phyloP scores from a whole-genome alignment of 2,797 vertebrate genomes.

The Novumbra hubbsi region DNA sequence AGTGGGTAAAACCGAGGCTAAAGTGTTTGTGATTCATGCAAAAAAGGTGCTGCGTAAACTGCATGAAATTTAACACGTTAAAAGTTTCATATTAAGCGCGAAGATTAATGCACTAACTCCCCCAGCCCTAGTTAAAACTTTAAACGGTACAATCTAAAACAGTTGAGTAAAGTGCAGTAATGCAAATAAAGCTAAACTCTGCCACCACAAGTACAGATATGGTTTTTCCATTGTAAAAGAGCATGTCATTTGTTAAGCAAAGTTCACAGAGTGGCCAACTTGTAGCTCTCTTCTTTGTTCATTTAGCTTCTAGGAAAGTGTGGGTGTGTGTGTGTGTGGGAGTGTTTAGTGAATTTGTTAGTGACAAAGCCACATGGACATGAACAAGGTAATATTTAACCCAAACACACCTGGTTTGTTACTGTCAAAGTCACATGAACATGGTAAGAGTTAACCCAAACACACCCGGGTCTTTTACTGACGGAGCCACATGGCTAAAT shows the following conservation, averaged over 20 bases:
- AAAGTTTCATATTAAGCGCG: too few species aligned
- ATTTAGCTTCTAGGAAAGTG: conserved; percentile 35
- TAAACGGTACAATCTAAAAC: conserved; percentile 22
- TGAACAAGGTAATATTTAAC: too few species aligned
- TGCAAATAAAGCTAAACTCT: conserved; percentile 40
- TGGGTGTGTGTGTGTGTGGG: neutral
- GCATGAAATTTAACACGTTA: too few species aligned
- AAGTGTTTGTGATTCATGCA: too few species aligned
- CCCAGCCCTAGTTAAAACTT: too few species aligned
- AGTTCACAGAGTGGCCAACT: conserved; percentile 21
- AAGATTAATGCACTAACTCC: too few species aligned
- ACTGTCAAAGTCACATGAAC: too few species aligned
- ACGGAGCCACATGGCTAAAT: neutral
- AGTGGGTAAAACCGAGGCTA: too few species aligned
- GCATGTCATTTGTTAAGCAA: conserved; percentile 54
- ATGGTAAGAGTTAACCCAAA: neutral
- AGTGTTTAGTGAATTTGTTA: too few species aligned
- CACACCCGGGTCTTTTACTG: conserved; percentile 19
- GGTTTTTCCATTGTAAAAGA: conserved; percentile 5
- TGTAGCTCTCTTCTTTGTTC: conserved; percentile 33
- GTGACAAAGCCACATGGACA: too few species aligned
- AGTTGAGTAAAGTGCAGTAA: conserved; percentile 27
- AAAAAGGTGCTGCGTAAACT: too few species aligned
- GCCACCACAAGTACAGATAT: conserved; percentile 22
- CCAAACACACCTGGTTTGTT: too few species aligned